phyloP scores from a whole-genome alignment of 1,140 invertebrate genomes.

The Drosophila nigrodunni region DNA sequence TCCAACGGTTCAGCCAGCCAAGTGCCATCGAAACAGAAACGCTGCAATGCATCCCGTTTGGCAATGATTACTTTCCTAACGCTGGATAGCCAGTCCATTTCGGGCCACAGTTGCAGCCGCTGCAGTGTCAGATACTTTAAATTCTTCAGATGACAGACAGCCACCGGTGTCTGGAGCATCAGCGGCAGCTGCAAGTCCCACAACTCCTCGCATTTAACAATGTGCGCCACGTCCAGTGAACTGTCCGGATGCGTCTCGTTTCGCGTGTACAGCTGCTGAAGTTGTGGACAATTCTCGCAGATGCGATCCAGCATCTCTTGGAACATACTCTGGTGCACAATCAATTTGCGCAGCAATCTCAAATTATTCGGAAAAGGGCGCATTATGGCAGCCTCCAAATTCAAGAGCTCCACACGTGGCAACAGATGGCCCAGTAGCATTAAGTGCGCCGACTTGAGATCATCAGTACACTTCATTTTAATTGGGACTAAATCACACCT shows the following conservation, averaged over 20 bases:
- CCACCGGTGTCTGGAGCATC: conserved; percentile 8
- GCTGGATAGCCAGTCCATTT: conserved; percentile 42
- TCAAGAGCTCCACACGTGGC: conserved; percentile 29
- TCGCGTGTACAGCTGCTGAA: conserved; percentile 26
- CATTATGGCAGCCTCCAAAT: conserved; percentile 5
- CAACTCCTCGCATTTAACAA: conserved; percentile 29
- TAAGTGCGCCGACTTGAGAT: not conserved
- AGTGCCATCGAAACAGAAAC: conserved; percentile 48
- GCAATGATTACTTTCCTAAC: conserved; percentile 33
- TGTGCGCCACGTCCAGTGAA: conserved; percentile 17
- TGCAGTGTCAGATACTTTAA: conserved; percentile 47
- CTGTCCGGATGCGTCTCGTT: not conserved
- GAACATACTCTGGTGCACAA: not conserved
- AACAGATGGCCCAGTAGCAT: conserved; percentile 24
- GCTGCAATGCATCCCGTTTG: conserved; percentile 40
- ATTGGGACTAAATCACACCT: conserved; percentile 8
- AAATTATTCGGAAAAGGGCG: conserved; percentile 26
- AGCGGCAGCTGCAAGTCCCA: conserved; percentile 42
- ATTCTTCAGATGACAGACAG: conserved; percentile 24
- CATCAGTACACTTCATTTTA: not conserved
- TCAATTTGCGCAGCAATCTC: conserved; percentile 5
- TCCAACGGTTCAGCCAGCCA: conserved; percentile 34
- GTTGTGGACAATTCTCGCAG: conserved; percentile 29
- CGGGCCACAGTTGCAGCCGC: conserved; percentile 27
- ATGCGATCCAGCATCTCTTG: conserved; percentile 30